Evolutionary conservation across 2,113 vertebrate genomes (phyloP).

Genomic region (Hymenochirus boettgeri): DNA sequence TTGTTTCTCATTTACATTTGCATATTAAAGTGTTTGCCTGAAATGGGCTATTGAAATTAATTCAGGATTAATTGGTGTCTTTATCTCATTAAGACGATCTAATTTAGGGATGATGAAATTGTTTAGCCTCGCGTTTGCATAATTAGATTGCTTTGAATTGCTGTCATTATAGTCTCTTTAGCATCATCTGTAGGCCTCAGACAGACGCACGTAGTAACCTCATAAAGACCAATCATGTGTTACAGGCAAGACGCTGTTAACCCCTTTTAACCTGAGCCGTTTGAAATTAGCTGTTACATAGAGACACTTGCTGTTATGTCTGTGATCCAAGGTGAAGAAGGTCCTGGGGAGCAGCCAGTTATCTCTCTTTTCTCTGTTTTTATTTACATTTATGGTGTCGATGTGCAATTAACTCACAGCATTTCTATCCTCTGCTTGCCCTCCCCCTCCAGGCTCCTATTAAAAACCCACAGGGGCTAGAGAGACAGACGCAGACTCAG

Average conservation of each 20-base stretch:
- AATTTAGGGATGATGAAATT: constrained; percentile 99
- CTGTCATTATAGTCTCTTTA: constrained; percentile 99
- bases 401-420: constrained; percentile 30
- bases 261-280: constrained; percentile 67
- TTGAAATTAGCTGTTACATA: constrained; percentile 46
- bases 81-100: constrained; percentile 99
- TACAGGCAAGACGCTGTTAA: constrained; percentile 76
- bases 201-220: constrained; percentile 89
- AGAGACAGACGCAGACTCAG: not conserved
- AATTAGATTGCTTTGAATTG: constrained; percentile 98
- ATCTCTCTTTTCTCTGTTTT: constrained; percentile 22
- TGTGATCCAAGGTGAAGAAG: constrained; percentile 19
- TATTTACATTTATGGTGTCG: constrained; percentile 29
- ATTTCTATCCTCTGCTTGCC: constrained; percentile 8
- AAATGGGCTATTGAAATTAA: constrained; percentile 95
- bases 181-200: constrained; percentile 85
- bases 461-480: constrained; percentile 16
- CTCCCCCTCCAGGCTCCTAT: constrained; percentile 15
- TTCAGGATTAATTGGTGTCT: constrained; percentile 99
- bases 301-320: constrained; percentile 19
- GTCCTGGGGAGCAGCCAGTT: constrained; percentile 22
- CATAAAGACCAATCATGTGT: constrained; percentile 94
- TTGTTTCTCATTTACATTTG: constrained; percentile 90
- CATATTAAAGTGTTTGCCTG: constrained; percentile 96
- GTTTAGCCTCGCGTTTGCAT: constrained; percentile 95